A percentile compares a stretch with the other conserved stretches of the same genome.
phyloP scores from a whole-genome alignment of 2,113 vertebrate species.

The Brevimyrus niger region DNA sequence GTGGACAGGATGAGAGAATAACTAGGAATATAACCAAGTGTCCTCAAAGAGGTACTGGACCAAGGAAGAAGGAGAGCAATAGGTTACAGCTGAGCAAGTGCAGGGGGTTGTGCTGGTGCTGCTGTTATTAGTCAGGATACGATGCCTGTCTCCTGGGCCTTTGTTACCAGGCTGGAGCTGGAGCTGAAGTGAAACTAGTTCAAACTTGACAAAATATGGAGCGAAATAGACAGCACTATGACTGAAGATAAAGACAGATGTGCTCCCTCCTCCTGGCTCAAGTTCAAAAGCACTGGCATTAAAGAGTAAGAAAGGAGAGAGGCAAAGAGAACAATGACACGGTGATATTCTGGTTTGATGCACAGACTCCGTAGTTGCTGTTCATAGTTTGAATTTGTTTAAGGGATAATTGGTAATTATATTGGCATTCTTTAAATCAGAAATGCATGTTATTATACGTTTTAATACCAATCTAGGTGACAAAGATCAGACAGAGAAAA shows the following conservation, averaged over 20 bases:
- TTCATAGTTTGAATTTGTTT: not conserved
- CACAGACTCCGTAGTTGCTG: not conserved
- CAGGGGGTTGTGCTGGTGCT: not conserved
- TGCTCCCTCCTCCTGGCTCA: not conserved
- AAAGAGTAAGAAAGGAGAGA: not conserved
- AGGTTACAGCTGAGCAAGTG: not conserved
- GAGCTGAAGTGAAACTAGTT: not conserved
- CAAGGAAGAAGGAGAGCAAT: not conserved
- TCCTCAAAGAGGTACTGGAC: not conserved
- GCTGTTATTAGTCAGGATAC: not conserved
- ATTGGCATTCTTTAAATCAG: not conserved
- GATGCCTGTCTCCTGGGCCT: not conserved
- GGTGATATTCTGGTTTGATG: not conserved
- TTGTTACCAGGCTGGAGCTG: not conserved
- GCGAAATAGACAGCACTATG: not conserved
- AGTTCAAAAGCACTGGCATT: not conserved
- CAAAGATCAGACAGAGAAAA: not conserved
- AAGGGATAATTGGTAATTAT: not conserved
- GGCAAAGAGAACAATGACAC: not conserved
- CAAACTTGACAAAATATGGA: not conserved
- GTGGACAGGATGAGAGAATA: not conserved
- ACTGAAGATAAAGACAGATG: not conserved
- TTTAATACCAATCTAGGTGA: not conserved
- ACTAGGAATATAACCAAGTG: not conserved
- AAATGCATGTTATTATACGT: not conserved